Evolutionary conservation across 2,888 invertebrate species (phyloP), one percentile per base, ranked within the genome.

Genomic region (Penaeus monodon): DNA sequence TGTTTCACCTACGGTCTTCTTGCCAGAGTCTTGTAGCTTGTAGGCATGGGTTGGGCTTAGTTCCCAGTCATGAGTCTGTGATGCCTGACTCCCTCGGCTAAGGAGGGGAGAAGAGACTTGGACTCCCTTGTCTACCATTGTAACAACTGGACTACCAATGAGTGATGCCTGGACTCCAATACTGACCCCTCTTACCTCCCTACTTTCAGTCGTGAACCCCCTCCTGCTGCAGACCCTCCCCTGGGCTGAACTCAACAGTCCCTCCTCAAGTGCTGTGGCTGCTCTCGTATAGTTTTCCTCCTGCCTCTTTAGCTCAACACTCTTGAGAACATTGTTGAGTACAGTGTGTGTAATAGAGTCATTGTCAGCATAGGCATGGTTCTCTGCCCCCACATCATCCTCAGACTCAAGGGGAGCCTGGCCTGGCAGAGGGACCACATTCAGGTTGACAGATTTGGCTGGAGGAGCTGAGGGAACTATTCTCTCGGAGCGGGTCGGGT

Each of bases 161-260:
- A 90, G 77, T 12, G 87, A 88, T 24, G 88, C 78, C 64, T 90
- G 90, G 29, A 90, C 85, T 24, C 88, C 88, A n/a, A 90, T 74
- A 73, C 84, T 86, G 14, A 68, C 73, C 63, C 76, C 81, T 12
- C n/a, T 79, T 12, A 70, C 65, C 27, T 81, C 81, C n/a, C 57
- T 38, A 12, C 81, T 77, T 27, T 73, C 66, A 24, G 84, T 80
- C 27, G 57, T 74, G 84, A 44, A 76, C 17, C 70, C 76, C 27
- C 78, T 29, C 49, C 44, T 87, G 44, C 73, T 64, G 65, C 82
- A 49, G 29, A 33, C 44, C 14, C 29, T 70, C 10, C 27, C n/a
- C n/a, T 29, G 70, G 70, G 49, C n/a, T 29, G 68, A 81, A 22
- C 82, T 66, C 27, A 70, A 4, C 65, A 76, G 27, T 22, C 63